A percentile compares a stretch with the other conserved stretches of the same genome.
phyloP scores from a whole-genome alignment of 2,888 invertebrate species.

The Abscondita cerata region DNA sequence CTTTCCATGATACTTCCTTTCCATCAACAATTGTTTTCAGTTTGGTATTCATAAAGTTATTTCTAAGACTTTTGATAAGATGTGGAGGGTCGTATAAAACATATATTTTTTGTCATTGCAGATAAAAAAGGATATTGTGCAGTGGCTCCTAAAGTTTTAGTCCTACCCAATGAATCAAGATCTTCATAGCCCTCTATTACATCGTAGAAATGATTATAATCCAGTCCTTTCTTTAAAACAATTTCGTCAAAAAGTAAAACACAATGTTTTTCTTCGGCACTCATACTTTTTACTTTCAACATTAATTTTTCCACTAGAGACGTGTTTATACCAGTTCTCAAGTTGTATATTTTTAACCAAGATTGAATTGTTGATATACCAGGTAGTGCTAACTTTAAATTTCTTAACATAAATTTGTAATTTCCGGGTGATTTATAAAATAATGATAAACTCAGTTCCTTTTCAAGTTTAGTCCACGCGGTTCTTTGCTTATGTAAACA shows the following conservation, averaged over 20 bases:
- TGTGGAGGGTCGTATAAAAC: constrained; percentile 9
- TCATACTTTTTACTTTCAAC: neutral
- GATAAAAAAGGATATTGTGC: neutral
- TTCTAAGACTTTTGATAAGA: constrained; percentile 7
- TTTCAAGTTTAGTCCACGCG: neutral
- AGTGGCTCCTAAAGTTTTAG: neutral
- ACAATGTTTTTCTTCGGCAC: neutral
- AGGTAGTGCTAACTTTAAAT: too few species aligned
- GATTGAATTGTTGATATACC: too few species aligned
- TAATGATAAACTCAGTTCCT: neutral
- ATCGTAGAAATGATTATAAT: neutral
- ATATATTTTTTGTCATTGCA: neutral
- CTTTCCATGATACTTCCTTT: neutral
- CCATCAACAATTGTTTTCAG: neutral
- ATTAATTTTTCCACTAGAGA: constrained; percentile 1
- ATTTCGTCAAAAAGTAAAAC: constrained; percentile 1
- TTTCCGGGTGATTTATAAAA: constrained; percentile 1
- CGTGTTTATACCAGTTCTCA: neutral
- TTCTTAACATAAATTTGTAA: too few species aligned
- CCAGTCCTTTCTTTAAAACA: neutral
- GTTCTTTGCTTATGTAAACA: neutral
- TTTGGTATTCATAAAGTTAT: constrained; percentile 7
- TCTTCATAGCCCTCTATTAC: constrained; percentile 2
- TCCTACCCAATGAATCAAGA: neutral
- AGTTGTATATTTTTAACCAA: neutral